phyloP scores from a whole-genome alignment of 2,113 vertebrate genomes.

The Chelonoidis abingdonii region DNA sequence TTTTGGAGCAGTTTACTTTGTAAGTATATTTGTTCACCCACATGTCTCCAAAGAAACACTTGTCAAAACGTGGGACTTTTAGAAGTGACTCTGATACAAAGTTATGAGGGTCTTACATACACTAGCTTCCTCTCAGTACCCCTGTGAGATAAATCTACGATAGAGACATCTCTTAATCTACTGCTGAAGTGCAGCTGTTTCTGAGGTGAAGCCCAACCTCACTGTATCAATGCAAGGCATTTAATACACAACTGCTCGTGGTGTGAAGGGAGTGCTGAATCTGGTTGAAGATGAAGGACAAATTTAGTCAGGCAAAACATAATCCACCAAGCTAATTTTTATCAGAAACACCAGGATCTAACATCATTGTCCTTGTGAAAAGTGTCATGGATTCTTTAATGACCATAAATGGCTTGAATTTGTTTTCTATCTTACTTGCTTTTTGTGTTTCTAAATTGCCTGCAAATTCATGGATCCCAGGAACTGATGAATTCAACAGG shows the following conservation, averaged over 20 bases:
- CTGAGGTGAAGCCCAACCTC: neutral
- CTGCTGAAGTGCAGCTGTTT: neutral
- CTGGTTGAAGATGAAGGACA: neutral
- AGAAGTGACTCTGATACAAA: neutral
- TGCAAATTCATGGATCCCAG: neutral
- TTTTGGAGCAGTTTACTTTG: constrained; percentile 88
- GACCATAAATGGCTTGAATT: neutral
- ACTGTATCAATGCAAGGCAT: neutral
- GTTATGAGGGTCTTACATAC: neutral
- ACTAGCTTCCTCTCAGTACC: neutral
- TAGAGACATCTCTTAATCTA: neutral
- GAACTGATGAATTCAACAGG: neutral
- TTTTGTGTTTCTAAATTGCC: neutral
- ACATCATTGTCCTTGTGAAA: neutral
- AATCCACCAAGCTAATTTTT: neutral
- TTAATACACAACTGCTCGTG: neutral
- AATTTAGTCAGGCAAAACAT: neutral
- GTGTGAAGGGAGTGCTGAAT: neutral
- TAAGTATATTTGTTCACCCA: constrained; percentile 68
- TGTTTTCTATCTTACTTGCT: neutral
- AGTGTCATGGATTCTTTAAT: neutral
- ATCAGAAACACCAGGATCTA: neutral
- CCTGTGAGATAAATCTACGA: neutral
- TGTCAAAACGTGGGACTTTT: neutral
- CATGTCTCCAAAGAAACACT: accelerated